Base-by-base conservation (phyloP, 2,113 vertebrate species). In the Nipponia nippon region DNA sequence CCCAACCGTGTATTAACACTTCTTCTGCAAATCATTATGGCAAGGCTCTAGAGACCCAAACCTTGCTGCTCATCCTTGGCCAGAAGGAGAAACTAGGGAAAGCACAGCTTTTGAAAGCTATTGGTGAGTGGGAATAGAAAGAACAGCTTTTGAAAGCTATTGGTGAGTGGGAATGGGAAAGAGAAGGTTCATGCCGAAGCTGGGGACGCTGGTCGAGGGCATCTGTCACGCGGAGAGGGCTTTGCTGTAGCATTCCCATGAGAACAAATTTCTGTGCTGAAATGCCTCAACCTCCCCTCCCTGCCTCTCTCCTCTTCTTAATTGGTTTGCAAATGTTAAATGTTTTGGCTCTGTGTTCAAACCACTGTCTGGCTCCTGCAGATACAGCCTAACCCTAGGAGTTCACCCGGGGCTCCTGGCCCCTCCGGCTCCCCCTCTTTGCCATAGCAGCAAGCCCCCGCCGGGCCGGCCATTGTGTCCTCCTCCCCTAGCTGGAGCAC, bases 361-460 rank as follows among this genome's bases (percentile, higher is more conserved):
- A 82, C 73, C 78, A 1, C 94, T 21, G 93, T 58, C 92, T 53
- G 93, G 90, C 92, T 94, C 87, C 93, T 63, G 72, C 5, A 72
- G 90, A 36, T 88, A 27, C 11, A 4, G 58, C 66, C 88, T n/a
- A 73, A 73, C 88, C 90, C 79, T 23, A 10, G 71, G 79, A 52
- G 86, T 12, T 78, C 89, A 66, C 34, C 9, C 38, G 44, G 50
- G 62, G 66, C 80, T 82, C 76, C 62, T 3, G 25, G 52, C 72
- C 76, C 90, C 72, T 78, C 76, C n/a, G 1, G 30, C 44, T 59
- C 59, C 79, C 85, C 67, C 13, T 56, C 53, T 72, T 85, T 42
- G 38, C 90, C 96, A 77, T 46, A 40, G 91, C 92, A 91, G 95
- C 95, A 10, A 67, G 49, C 81, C 56, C 95, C 95, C 3, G 50